A percentile compares a stretch with the other conserved stretches of the same genome.
Conservation (phyloP, 2,797 vertebrate genomes). For the Pelochelys cantorii region DNA sequence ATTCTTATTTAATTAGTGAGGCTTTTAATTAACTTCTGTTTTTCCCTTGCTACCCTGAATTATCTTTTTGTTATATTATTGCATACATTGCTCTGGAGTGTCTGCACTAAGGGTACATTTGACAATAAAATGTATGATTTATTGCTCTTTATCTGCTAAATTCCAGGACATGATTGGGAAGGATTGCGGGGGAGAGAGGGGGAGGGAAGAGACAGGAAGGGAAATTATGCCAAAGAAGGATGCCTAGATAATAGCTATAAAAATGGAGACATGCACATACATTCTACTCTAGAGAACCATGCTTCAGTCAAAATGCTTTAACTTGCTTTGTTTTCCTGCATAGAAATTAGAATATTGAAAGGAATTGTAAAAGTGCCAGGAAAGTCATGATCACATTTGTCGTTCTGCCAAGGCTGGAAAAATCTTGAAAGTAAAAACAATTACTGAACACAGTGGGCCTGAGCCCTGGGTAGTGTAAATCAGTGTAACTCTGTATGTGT, state of each 20-base stretch:
- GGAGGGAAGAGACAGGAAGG: not conserved
- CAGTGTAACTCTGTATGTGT: not conserved
- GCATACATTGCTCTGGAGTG: not conserved
- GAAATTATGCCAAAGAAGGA: not conserved
- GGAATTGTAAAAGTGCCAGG: constrained; percentile 35
- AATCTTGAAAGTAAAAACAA: constrained; percentile 40
- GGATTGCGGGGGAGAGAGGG: not conserved
- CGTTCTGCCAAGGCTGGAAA: constrained; percentile 51
- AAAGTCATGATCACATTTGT: constrained; percentile 44
- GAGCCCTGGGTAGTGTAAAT: constrained; percentile 1
- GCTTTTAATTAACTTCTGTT: constrained; percentile 20
- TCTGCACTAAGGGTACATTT: not conserved
- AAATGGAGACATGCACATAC: not conserved
- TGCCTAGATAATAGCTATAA: not conserved
- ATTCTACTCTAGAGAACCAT: not conserved
- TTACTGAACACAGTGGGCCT: constrained; percentile 17
- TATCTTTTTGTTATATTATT: not conserved
- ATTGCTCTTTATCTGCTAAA: not conserved
- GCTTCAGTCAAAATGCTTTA: constrained; percentile 21
- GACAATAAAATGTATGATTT: not conserved
- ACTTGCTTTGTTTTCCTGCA: constrained; percentile 38
- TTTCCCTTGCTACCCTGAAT: not conserved
- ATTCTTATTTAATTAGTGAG: not conserved
- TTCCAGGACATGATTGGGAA: not conserved
- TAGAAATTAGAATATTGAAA: constrained; percentile 37